Percentiles rank a stretch among this genome's conserved stretches.
Conservation (phyloP, 2,888 invertebrate genomes). For the Machimus rusticus region DNA sequence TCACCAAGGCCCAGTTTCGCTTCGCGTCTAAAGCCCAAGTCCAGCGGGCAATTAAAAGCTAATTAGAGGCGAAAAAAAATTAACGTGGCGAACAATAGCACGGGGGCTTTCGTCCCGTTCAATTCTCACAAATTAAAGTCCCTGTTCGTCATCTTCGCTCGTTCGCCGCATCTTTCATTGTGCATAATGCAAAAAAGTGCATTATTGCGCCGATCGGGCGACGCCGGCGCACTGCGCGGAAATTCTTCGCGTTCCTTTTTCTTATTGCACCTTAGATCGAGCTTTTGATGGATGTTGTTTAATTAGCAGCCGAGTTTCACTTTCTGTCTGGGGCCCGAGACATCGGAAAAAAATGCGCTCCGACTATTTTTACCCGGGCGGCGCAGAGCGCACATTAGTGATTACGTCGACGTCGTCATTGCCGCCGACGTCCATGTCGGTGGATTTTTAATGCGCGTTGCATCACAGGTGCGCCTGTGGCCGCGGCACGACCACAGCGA, state of each 20-base stretch:
- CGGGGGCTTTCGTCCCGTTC: neutral
- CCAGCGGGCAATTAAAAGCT: neutral
- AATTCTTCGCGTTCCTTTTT: neutral
- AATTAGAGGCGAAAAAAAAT: neutral
- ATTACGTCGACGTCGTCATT: conserved; percentile 4
- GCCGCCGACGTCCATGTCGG: neutral
- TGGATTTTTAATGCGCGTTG: neutral
- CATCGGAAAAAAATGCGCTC: neutral
- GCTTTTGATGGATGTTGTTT: conserved; percentile 17
- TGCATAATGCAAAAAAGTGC: neutral
- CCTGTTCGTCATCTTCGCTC: neutral
- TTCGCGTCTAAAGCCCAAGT: neutral
- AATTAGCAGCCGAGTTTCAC: conserved; percentile 28
- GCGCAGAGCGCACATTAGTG: neutral
- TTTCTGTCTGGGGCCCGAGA: conserved; percentile 27
- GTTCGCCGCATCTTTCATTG: neutral
- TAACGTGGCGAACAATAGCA: neutral
- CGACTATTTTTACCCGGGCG: neutral
- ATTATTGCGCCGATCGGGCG: neutral
- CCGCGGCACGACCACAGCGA: neutral
- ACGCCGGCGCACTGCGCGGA: neutral
- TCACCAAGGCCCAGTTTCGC: neutral
- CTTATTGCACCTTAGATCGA: neutral
- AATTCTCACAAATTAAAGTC: neutral
- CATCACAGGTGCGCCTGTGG: neutral